Conservation (phyloP, 2,797 vertebrate genomes). For the Sebastes nivosus region DNA sequence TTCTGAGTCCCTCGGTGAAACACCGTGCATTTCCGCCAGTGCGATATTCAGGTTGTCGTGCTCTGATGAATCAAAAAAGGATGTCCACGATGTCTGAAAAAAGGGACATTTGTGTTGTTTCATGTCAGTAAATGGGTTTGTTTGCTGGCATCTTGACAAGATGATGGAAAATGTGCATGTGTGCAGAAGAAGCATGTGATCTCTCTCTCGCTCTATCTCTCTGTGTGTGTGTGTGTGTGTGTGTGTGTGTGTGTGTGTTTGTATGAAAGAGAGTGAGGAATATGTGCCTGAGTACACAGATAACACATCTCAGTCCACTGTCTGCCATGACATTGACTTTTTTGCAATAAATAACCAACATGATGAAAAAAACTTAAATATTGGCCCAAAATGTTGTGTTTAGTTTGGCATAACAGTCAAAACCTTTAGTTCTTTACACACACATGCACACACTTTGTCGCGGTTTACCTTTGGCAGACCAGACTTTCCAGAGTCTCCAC, state of each 20-base stretch:
- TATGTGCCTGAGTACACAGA: slow-evolving; percentile 51
- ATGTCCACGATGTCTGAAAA: slow-evolving; percentile 8
- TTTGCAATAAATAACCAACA: slow-evolving; percentile 35
- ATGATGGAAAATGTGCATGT: slow-evolving; percentile 35
- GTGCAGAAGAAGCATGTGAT: neutral
- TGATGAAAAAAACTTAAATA: slow-evolving; percentile 24
- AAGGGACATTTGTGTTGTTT: slow-evolving; percentile 28
- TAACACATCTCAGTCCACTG: slow-evolving; percentile 47
- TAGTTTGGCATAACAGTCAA: neutral
- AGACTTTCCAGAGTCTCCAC: neutral
- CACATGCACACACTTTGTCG: neutral
- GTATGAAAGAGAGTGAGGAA: neutral
- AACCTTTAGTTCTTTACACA: neutral
- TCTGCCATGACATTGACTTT: slow-evolving; percentile 42
- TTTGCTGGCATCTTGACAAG: slow-evolving; percentile 46
- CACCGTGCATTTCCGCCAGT: slow-evolving; percentile 8
- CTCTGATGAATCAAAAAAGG: slow-evolving; percentile 21
- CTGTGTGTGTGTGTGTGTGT: neutral
- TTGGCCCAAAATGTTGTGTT: neutral
- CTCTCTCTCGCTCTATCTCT: neutral
- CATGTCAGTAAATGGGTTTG: slow-evolving; percentile 45
- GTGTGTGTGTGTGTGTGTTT: neutral
- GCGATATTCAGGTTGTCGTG: slow-evolving; percentile 28
- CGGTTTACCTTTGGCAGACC: neutral
- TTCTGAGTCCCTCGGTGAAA: slow-evolving; percentile 33